Evolutionary conservation across 1,140 invertebrate genomes (phyloP), one percentile per base, ranked within the genome.

Genomic region (Neodiprion lecontei): DNA sequence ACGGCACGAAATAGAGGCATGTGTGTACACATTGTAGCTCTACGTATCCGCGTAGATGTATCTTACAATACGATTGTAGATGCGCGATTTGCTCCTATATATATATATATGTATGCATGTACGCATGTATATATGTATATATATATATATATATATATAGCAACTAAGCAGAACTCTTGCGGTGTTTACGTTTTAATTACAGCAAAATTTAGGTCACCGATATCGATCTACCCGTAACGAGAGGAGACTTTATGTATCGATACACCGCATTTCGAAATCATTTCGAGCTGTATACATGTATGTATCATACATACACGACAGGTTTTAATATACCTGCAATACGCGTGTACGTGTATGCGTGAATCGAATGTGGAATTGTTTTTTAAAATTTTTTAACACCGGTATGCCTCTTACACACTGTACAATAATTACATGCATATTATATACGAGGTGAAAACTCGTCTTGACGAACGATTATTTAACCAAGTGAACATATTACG

Each of bases 101-200:
- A 40, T 40, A 28, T 28, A 28, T 28, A 5, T 28, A 53, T 14
- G 50, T 53, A 14, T 53, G 14, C 14, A 53, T 53, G 50, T 53
- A 53, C 1, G 14, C 14, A 53, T 53, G 14, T 53, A 53, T 10
- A 10, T 53, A 53, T 53, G 1, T 9, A 53, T 53, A 53, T 53
- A 53, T 53, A 53, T 53, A 53, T 53, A 53, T 14, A 53, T 53
- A n/a, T 10, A n/a, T 10, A 11, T 53, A 53, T 53, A 53, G 50
- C 50, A 53, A 53, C 50, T 10, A 11, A 10, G 50, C 50, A 21
- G 17, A 21, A 21, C 11, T 12, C 53, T 61, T 61, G 53, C 53
- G 53, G 53, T 61, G 53, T 9, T 61, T 61, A 61, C 53, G 53
- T 61, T 61, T 61, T 61, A 61, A 61, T 61, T 61, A 61, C 53